Evolutionary conservation across 2,113 vertebrate species (phyloP).

Genomic region (Tretioscincus oriximinensis): DNA sequence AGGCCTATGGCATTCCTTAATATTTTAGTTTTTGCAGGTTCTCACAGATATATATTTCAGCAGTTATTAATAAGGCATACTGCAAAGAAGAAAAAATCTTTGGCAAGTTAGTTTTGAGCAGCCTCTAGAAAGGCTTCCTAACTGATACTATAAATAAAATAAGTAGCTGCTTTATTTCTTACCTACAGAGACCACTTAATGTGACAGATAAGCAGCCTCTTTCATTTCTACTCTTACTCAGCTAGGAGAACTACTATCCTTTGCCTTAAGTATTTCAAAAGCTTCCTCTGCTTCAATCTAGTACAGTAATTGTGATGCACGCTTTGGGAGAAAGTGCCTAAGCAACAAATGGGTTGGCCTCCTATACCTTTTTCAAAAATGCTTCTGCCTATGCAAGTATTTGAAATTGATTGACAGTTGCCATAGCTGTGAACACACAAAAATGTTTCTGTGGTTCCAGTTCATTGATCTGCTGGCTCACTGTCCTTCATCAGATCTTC

Average conservation of each 20-base stretch:
- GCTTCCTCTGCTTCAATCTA: not conserved
- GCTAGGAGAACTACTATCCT: not conserved
- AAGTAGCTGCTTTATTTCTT: not conserved
- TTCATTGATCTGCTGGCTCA: not conserved
- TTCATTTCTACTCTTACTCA: not conserved
- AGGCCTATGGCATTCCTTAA: not conserved
- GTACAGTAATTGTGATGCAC: not conserved
- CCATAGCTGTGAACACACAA: not conserved
- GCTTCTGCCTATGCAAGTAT: not conserved
- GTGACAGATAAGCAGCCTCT: not conserved
- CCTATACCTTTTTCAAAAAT: not conserved
- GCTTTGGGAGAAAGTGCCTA: not conserved
- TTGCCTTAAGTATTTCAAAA: not conserved
- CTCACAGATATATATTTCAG: slow-evolving; percentile 3
- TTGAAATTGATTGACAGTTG: not conserved
- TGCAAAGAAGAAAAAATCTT: not conserved
- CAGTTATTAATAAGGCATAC: not conserved
- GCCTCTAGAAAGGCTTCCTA: not conserved
- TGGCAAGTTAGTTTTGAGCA: not conserved
- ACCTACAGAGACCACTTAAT: not conserved
- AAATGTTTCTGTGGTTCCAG: not conserved
- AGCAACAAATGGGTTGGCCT: not conserved
- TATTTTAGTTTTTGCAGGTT: not conserved
- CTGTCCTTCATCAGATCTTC: not conserved
- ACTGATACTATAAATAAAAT: not conserved